These are phyloP conservation scores for Bombus difficillimus DNA, from an alignment of 1,140 invertebrate genomes.

Conservation along the genomic window DNA sequence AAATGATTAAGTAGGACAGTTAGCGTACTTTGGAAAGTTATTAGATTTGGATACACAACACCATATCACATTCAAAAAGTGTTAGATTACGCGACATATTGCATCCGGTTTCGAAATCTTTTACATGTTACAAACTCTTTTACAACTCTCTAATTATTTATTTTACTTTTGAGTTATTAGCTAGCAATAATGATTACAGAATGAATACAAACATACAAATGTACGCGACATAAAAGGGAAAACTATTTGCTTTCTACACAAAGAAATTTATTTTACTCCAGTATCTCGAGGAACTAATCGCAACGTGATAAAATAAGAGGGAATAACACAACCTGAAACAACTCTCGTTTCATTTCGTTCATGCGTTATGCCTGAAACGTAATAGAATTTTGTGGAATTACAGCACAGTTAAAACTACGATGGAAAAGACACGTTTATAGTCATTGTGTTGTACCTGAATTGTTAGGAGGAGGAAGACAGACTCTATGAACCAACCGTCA, in stretches of 20 bases:
- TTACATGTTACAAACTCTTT: not conserved
- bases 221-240: not conserved
- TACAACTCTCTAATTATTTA: not conserved
- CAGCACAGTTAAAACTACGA: not conserved
- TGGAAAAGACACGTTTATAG: not conserved
- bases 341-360: not conserved
- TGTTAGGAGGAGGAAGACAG: conserved; percentile 40
- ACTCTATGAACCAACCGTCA: conserved; percentile 66
- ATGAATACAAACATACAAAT: no score
- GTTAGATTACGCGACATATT: not conserved
- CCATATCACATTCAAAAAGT: not conserved
- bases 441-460: conserved; percentile 44
- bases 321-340: not conserved
- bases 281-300: not conserved
- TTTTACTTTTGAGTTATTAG: not conserved
- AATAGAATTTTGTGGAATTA: conserved; percentile 23
- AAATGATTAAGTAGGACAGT: conserved; percentile 34
- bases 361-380: not conserved
- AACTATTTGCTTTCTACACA: not conserved
- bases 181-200: not conserved
- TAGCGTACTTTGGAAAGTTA: conserved; percentile 21
- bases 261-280: not conserved
- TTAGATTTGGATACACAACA: not conserved
- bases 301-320: not conserved
- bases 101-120: not conserved